These are phyloP conservation scores for Nanorana parkeri DNA, from an alignment of 2,113 vertebrate genomes.

Conservation along the genomic window DNA sequence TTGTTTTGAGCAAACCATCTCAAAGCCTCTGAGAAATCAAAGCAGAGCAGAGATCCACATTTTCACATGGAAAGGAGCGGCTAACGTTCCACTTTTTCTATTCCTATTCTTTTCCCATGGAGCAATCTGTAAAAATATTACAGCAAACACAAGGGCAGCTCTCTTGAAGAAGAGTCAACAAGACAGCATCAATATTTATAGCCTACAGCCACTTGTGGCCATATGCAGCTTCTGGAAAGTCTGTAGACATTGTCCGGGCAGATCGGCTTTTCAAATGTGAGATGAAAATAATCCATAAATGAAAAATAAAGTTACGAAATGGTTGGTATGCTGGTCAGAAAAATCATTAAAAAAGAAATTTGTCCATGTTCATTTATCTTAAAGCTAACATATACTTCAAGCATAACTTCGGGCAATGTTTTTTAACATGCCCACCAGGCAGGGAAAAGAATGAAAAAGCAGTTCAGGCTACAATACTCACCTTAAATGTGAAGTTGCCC, in stretches of 20 bases:
- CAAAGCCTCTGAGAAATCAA: slow-evolving; percentile 22
- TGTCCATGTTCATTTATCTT: too few species aligned
- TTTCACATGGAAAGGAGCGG: neutral
- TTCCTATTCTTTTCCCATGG: slow-evolving; percentile 16
- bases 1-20: neutral
- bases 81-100: neutral
- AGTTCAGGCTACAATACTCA: too few species aligned
- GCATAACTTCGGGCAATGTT: too few species aligned
- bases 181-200: slow-evolving; percentile 40
- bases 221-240: neutral
- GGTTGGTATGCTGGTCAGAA: too few species aligned
- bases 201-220: slow-evolving; percentile 10
- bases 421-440: too few species aligned
- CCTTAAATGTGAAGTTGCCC: too few species aligned
- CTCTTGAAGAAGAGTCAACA: neutral
- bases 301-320: too few species aligned
- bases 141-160: slow-evolving; percentile 2
- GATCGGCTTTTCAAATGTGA: neutral
- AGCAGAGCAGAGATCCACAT: neutral
- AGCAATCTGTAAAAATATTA: slow-evolving; percentile 34
- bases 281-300: neutral
- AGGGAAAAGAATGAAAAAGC: too few species aligned
- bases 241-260: neutral
- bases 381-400: too few species aligned
- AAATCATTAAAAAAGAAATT: too few species aligned